Percentiles rank a stretch among this genome's conserved stretches.
phyloP scores from a whole-genome alignment of 1,140 invertebrate species.

The Lamellibrachia luymesi region DNA sequence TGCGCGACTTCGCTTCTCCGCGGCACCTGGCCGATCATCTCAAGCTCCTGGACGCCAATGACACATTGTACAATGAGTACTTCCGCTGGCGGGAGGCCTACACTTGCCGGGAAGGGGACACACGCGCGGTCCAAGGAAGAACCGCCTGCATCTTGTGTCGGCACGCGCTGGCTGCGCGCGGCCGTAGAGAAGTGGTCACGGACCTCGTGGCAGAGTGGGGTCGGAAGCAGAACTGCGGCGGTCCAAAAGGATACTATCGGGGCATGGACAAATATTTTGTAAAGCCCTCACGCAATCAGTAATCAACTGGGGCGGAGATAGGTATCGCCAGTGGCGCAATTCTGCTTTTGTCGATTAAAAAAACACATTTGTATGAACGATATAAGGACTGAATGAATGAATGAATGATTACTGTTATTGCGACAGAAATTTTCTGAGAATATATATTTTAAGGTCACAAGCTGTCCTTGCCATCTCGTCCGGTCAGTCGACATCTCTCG shows the following conservation, averaged over 20 bases:
- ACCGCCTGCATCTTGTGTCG: conserved; percentile 2
- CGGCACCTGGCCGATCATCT: conserved; percentile 40
- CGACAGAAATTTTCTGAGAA: no score
- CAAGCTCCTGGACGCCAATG: conserved; percentile 33
- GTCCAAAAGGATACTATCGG: background rate
- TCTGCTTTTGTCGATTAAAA: no score
- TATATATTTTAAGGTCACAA: no score
- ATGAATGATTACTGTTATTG: no score
- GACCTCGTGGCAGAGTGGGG: conserved; percentile 7
- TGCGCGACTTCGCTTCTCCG: conserved; percentile 37
- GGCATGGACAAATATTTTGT: background rate
- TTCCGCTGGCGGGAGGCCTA: conserved; percentile 71
- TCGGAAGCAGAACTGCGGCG: background rate
- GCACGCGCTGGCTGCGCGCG: conserved; percentile 5
- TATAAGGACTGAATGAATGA: no score
- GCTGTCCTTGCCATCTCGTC: no score
- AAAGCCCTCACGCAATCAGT: background rate
- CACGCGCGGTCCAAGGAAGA: background rate
- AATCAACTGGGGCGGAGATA: no score
- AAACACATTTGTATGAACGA: no score
- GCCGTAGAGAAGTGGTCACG: conserved; percentile 20
- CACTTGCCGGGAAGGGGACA: background rate
- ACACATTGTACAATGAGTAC: conserved; percentile 46
- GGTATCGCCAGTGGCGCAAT: no score
- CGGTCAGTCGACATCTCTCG: no score